Evolutionary conservation across 2,888 invertebrate species (phyloP), one percentile per base, ranked within the genome.

Genomic region (Zygaena filipendulae): DNA sequence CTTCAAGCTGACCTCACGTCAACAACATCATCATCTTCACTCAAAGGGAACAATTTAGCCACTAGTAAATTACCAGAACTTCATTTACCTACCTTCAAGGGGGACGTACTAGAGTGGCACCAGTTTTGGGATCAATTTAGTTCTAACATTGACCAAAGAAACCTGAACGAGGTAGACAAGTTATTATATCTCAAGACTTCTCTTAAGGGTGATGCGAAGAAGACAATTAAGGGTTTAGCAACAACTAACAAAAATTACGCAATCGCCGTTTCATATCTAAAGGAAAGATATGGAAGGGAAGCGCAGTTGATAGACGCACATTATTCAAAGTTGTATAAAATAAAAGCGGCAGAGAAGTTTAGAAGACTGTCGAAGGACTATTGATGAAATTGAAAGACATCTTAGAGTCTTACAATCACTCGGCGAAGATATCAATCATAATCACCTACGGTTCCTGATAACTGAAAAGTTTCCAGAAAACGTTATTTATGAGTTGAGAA

Each of bases 121-220:
- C 29, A 38, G 12, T 45, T 46, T 33, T 46, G 48, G 43, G 42
- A 46, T 6, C 39, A 42, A 8, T 47, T 46, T 33, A 7, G 22
- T 3, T 40, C 42, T 4, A 45, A 38, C 21, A 24, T 45, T 1
- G 24, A 42, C 21, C 28, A 12, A 4, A 31, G 40, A 9, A 35
- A 37, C 11, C 18, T 44, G 2, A 25, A 11, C 3, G 33, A 43
- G 20, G 44, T 45, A 1, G 42, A 46, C 20, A 46, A 48, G 16
- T 23, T 46, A n/a, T 12, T 41, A 3, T 43, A 45, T 8, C 26
- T 48, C n/a, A 23, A 41, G 12, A 33, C 43, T 2, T 22, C 21
- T 5, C 26, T 46, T 1, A 28, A 30, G 8, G 47, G 36, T 2
- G 27, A 36, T 2, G 44, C 43, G 1, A 37, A 35, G 13, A 18